Base-by-base conservation (phyloP, 2,113 vertebrate genomes). In the Centropus bengalensis region DNA sequence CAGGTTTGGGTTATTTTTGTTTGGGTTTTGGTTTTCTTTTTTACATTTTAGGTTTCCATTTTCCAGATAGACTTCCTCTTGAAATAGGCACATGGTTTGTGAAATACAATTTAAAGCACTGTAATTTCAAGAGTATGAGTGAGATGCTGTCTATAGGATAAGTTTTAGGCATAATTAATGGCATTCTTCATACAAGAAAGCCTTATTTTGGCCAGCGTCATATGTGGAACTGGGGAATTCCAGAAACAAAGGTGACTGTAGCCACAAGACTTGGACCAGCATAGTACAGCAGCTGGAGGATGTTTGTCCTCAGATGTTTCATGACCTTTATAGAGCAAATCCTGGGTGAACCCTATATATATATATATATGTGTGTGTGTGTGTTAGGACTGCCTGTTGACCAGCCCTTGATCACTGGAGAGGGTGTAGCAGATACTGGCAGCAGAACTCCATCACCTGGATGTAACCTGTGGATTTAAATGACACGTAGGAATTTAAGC, bases 301-400 rank as follows among this genome's bases (percentile, higher is more conserved):
- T 38, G 33, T n/a, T 71, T 45, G 51, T 59, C 36, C 30, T 32
- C 0, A 1, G 51, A 18, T 81, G 24, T 58, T 56, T 85, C n/a
- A 9, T 21, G 20, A 38, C 30, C 36, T 19, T 14, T 54, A 7
- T 21, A 16, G 4, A 28, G 66, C 5, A 62, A 75, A 54, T 70
- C 62, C 56, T 3, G 2, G 60, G 36, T 54, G 71, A 84, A 60
- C 15, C 30, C 45, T 55, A 45, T 16, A 45, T 36, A 36, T 36
- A 36, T 36, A 18, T 7, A 1, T 30, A 3, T 42, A 14, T 55
- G n/a, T n/a, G n/a, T n/a, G n/a, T n/a, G n/a, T n/a, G n/a, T n/a
- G n/a, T n/a, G 32, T 51, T 36, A 24, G 40, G 17, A 18, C 8
- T 32, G 4, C 36, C 49, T 28, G 27, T 9, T 62, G 40, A 17